Conservation (phyloP, 2,113 vertebrate genomes). For the Bungarus multicinctus region DNA sequence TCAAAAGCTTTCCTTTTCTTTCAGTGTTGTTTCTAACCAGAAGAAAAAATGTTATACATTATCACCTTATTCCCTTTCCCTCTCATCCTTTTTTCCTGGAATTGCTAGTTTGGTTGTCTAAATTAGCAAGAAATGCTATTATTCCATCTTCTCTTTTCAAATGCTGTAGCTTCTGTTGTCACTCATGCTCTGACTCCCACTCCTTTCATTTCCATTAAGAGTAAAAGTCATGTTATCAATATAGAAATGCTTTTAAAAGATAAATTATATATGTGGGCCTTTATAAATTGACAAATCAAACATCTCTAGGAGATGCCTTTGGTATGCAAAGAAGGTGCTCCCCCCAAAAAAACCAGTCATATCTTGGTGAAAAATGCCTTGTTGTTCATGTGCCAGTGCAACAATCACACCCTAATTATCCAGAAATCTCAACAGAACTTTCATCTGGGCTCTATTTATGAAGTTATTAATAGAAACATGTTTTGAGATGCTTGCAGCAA, state of each 20-base stretch:
- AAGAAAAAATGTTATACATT: background rate
- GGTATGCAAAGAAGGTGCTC: background rate
- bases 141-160: background rate
- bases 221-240: background rate
- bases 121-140: background rate
- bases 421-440: constrained; percentile 54
- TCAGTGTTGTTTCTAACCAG: background rate
- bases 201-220: background rate
- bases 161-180: background rate
- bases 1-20: background rate
- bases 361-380: background rate
- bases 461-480: constrained; percentile 65
- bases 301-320: background rate
- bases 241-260: background rate
- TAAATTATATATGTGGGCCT: background rate
- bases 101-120: background rate
- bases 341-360: background rate
- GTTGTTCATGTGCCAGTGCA: constrained; percentile 18
- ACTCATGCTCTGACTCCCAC: background rate
- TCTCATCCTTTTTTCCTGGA: background rate
- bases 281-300: background rate
- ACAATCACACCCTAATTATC: constrained; percentile 64
- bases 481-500: constrained; percentile 63
- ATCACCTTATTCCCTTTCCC: background rate
- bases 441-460: constrained; percentile 72